Evolutionary conservation across 2,113 vertebrate genomes (phyloP), one percentile per base, ranked within the genome.

Genomic region (Lophotis ruficrista): DNA sequence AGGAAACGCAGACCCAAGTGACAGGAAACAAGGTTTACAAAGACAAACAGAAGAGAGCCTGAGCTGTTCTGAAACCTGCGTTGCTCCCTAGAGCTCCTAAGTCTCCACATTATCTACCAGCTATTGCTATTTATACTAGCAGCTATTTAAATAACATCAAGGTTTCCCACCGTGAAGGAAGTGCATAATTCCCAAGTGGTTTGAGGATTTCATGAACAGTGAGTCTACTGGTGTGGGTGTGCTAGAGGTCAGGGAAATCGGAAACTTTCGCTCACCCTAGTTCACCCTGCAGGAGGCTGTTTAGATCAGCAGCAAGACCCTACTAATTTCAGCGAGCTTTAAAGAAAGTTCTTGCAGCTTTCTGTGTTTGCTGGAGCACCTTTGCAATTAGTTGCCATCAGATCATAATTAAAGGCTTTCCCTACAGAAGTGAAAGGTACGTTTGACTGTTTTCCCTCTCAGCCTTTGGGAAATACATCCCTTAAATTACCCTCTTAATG

Each of bases 41-140:
- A 85, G 85, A 35, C 82, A 45, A 38, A 62, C 35, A 89, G 72
- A 54, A 94, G 85, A 48, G 5, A 93, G 89, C 28, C 14, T 41
- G 65, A 93, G 58, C 35, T 88, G 62, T 93, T 93, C 92, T 69
- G 76, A 90, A 92, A 82, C 61, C 64, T 94, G 66, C 61, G 30
- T 37, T 70, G 15, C 28, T 96, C 86, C 83, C 88, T 38, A 37
- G 94, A 89, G 90, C 14, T 76, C 38, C 50, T 62, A 85, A 38
- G 51, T 41, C 79, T 66, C 72, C 43, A 17, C 53, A 5, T 92
- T 38, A 68, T 38, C 88, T 50, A 72, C 69, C 73, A 84, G 57
- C 61, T 37, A 37, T 14, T 82, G 65, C 81, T 96, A 87, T 96
- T 95, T 91, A 94, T 91, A 90, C 83, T 9, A 33, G 45, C 37